Evolutionary conservation across 2,888 invertebrate genomes (phyloP), one percentile per base, ranked within the genome.

Genomic region (Danaus chrysippus): DNA sequence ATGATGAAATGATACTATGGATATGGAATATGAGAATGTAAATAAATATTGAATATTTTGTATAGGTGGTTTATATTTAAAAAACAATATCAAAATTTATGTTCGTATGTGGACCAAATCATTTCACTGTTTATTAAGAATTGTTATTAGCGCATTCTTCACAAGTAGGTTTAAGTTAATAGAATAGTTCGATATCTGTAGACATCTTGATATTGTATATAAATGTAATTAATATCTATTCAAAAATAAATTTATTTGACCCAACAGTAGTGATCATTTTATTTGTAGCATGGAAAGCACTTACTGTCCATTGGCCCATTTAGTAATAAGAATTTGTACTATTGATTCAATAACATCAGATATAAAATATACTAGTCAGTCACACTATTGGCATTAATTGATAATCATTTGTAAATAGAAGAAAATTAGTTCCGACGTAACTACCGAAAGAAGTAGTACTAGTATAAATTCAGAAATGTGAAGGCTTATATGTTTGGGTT

Each of bases 401-500:
- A 17, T 17, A 49, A 15, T 49, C 10, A 49, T 17, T 5, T 49
- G 17, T 46, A 46, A 15, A 46, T 46, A 46, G 46, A 13, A 1
- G 23, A n/a, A 15, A 10, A 49, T 15, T 49, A 17, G 17, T 12
- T 46, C 43, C 11, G 49, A 15, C 10, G 10, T 17, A 49, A 49
- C 49, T 49, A 15, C 10, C n/a, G 10, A 10, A 10, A 10, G 49
- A 17, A 8, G 9, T 15, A 15, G 13, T 13, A 46, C 17, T 10
- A 11, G 17, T 49, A 49, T 17, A 49, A 49, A 49, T 17, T 3
- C 49, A 49, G 17, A 49, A 49, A 49, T 49, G 49, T 49, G 49
- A 49, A 42, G 19, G 46, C 11, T 49, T 23, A 42, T 13, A 68
- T 71, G 66, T 71, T 70, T 70, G 68, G 69, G 66, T 83, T 83